Evolutionary conservation across 2,113 vertebrate genomes (phyloP).

Genomic region (Petrocephalus microphthalmus): DNA sequence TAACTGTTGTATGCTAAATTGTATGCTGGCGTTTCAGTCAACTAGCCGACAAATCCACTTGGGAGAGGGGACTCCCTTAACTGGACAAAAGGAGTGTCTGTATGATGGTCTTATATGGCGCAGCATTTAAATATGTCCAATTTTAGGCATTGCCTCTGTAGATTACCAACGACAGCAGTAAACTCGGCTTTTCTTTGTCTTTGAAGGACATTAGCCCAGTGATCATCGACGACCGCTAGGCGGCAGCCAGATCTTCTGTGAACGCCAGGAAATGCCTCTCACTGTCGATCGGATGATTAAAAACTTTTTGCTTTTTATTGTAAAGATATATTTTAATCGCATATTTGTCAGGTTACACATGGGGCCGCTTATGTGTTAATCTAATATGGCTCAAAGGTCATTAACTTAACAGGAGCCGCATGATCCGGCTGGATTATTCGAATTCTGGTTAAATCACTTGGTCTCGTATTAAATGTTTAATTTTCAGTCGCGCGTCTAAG

Average conservation of each 20-base stretch:
- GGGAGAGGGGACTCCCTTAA: background rate
- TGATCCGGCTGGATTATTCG: background rate
- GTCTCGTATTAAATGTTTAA: background rate
- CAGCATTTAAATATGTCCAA: too few relatives aligned
- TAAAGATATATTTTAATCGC: background rate
- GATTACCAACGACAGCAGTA: background rate
- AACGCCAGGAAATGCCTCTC: background rate
- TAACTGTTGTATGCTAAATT: background rate
- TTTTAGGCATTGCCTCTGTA: background rate
- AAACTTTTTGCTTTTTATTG: background rate
- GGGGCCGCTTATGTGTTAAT: background rate
- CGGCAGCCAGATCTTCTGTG: background rate
- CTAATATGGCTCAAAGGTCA: too few relatives aligned
- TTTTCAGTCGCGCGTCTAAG: background rate
- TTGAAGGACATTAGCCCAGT: background rate
- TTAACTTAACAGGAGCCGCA: background rate
- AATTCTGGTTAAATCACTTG: background rate
- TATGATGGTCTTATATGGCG: too few relatives aligned
- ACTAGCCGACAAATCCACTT: background rate
- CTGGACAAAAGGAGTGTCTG: background rate
- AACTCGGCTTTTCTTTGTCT: background rate
- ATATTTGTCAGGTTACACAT: background rate
- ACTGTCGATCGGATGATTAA: background rate
- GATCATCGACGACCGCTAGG: background rate
- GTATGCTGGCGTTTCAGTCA: background rate